Percentiles rank a stretch among this genome's conserved stretches.
Conservation (phyloP, 2,888 invertebrate genomes). For the Geophilus truncorum region DNA sequence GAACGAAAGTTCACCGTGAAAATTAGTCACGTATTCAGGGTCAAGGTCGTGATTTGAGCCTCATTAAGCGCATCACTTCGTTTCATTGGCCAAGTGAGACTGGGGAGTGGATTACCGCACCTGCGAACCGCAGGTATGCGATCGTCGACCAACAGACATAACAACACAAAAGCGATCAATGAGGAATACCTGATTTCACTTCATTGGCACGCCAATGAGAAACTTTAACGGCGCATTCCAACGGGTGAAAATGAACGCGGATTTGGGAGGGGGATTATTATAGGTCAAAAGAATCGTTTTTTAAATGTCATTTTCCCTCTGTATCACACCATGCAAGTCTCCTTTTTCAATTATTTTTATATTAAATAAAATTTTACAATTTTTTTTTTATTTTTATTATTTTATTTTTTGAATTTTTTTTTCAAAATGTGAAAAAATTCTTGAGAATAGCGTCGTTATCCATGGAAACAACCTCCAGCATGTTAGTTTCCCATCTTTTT, state of each 20-base stretch:
- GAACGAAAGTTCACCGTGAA: neutral
- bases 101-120: conserved; percentile 2
- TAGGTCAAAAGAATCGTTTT: neutral
- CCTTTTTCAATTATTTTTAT: neutral
- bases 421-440: neutral
- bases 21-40: conserved; percentile 2
- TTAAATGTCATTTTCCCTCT: neutral
- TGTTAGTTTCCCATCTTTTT: too few species aligned
- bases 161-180: conserved; percentile 14
- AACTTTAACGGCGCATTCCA: neutral
- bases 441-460: neutral
- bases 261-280: neutral
- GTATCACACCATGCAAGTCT: neutral
- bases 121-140: conserved; percentile 15
- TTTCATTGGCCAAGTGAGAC: conserved; percentile 22
- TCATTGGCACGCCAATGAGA: conserved; percentile 13
- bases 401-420: neutral
- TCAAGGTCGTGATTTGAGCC: neutral
- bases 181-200: conserved; percentile 17
- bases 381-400: neutral
- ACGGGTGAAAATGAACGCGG: neutral
- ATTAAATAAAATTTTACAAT: neutral
- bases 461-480: neutral
- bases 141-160: neutral
- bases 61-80: conserved; percentile 17